These are phyloP conservation scores for Lingula anatina DNA, from an alignment of 2,888 invertebrate species.

Conservation along the genomic window DNA sequence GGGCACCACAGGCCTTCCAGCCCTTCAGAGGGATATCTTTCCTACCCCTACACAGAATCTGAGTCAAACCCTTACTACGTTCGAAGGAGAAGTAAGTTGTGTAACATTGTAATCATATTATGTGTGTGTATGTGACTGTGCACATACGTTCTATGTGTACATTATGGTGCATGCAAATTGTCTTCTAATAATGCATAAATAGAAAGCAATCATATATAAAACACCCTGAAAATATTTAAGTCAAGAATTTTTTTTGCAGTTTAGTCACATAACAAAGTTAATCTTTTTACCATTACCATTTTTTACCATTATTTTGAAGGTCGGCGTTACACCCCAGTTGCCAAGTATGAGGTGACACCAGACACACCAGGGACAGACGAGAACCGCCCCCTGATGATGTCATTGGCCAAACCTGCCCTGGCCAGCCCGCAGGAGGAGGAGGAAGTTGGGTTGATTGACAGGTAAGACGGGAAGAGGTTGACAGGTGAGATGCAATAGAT, in stretches of 20 bases:
- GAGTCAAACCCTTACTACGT: neutral
- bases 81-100: neutral
- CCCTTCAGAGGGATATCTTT: neutral
- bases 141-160: too few relatives aligned
- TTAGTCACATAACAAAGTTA: too few relatives aligned
- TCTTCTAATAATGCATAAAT: too few relatives aligned
- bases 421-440: neutral
- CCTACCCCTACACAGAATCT: neutral
- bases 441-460: neutral
- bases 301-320: neutral
- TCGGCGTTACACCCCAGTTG: neutral
- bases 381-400: neutral
- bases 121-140: too few relatives aligned
- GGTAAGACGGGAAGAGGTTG: too few relatives aligned
- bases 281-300: neutral
- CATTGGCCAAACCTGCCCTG: neutral
- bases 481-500: too few relatives aligned
- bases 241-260: too few relatives aligned
- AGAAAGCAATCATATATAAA: too few relatives aligned
- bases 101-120: too few relatives aligned
- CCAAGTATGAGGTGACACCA: neutral
- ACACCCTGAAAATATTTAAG: too few relatives aligned
- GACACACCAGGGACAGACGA: neutral
- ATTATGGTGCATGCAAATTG: too few relatives aligned
- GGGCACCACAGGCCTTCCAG: neutral